phyloP scores from a whole-genome alignment of 1,140 invertebrate genomes.

The Drosophila truncata region DNA sequence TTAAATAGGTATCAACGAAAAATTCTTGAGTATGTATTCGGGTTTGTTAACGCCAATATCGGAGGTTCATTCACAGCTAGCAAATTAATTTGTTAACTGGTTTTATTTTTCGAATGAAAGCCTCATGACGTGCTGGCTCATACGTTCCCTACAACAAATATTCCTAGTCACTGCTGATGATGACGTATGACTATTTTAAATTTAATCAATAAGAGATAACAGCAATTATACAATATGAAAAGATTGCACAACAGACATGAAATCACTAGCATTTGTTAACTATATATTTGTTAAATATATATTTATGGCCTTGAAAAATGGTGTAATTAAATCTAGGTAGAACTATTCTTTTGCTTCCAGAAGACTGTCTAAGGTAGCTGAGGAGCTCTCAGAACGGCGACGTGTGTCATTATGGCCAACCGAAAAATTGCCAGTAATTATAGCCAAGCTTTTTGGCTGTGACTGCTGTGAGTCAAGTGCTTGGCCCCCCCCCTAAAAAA shows the following conservation, averaged over 20 bases:
- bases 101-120: background rate
- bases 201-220: constrained; percentile 19
- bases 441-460: background rate
- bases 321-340: constrained; percentile 3
- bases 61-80: background rate
- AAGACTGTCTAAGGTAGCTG: background rate
- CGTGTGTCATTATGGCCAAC: background rate
- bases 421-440: constrained; percentile 21
- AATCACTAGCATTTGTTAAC: background rate
- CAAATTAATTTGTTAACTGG: constrained; percentile 8
- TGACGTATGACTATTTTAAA: constrained; percentile 12
- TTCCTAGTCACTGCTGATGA: background rate
- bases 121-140: constrained; percentile 2
- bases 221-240: constrained; percentile 12
- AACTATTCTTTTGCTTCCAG: constrained; percentile 1
- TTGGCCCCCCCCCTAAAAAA: background rate
- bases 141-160: background rate
- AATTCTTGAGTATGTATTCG: background rate
- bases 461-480: constrained; percentile 15
- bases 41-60: too few relatives aligned
- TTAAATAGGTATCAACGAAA: background rate
- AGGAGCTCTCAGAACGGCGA: background rate
- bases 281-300: background rate
- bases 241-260: constrained; percentile 1
- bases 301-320: background rate